A percentile compares a stretch with the other conserved stretches of the same genome.
Conservation (phyloP, 1,140 invertebrate genomes). For the Eumaeus atala region DNA sequence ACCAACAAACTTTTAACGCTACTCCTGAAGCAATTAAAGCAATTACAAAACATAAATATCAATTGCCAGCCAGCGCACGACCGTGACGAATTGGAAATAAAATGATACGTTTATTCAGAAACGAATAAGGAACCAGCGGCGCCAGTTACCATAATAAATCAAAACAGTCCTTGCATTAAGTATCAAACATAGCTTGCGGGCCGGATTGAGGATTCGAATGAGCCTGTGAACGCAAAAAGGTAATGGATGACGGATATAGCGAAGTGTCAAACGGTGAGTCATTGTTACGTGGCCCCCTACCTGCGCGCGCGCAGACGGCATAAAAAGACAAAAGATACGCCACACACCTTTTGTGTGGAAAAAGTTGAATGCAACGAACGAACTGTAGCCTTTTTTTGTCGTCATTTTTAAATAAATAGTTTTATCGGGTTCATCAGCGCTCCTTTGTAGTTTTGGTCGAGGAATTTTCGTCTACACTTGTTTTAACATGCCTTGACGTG, state of each 20-base stretch:
- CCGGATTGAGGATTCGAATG: not conserved
- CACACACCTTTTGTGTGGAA: slow-evolving; percentile 11
- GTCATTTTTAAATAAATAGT: slow-evolving; percentile 12
- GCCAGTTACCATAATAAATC: slow-evolving; percentile 32
- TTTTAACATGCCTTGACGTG: slow-evolving; percentile 4
- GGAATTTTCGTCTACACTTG: slow-evolving; percentile 2
- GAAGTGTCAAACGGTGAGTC: slow-evolving; percentile 8
- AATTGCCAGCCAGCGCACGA: slow-evolving; percentile 22
- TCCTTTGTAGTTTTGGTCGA: slow-evolving; percentile 5
- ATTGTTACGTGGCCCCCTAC: slow-evolving; percentile 5
- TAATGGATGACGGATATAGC: slow-evolving; percentile 7
- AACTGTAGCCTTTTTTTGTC: slow-evolving; percentile 6
- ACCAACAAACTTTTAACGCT: not conserved
- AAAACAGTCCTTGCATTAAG: slow-evolving; percentile 26
- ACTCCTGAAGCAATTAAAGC: slow-evolving; percentile 13
- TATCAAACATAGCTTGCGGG: slow-evolving; percentile 17
- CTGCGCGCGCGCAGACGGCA: slow-evolving; percentile 8
- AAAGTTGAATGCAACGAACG: slow-evolving; percentile 5
- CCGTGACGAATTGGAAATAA: slow-evolving; percentile 29
- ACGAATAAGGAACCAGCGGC: slow-evolving; percentile 27
- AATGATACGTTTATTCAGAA: slow-evolving; percentile 29
- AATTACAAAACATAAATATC: slow-evolving; percentile 23
- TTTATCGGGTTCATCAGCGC: slow-evolving; percentile 9
- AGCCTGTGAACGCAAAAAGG: slow-evolving; percentile 14
- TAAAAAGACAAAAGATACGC: slow-evolving; percentile 9